Evolutionary conservation across 2,797 vertebrate genomes (phyloP), one percentile per base, ranked within the genome.

Genomic region (Synanceia verrucosa): DNA sequence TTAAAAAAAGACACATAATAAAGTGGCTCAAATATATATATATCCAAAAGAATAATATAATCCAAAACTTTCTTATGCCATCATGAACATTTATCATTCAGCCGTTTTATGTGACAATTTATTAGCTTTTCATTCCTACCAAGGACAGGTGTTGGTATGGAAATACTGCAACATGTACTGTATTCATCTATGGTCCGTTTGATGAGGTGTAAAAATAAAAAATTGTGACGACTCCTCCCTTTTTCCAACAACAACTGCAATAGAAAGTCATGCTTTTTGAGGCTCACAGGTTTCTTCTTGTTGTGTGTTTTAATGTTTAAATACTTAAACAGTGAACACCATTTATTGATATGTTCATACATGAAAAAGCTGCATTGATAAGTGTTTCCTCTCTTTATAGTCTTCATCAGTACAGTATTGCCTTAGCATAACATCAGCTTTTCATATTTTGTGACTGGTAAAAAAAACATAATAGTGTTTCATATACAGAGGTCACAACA

Each of bases 21-120:
- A 94, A 93, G 90, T 91, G 88, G 86, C 92, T 93, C 88, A 91
- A 89, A 88, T 67, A 87, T 80, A 76, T 84, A 81, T 84, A 69
- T 41, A 41, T n/a, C n/a, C 83, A 74, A 88, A 82, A 70, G 47
- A 6, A 73, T 64, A n/a, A 67, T 70, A 73, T 64, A n/a, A 67
- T 70, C 41, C 67, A 72, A 82, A 81, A 76, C 52, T 16, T 82
- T 66, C 16, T 55, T 56, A n/a, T 74, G 47, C 77, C 83, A 65
- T 53, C 0, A 0, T 65, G 24, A 80, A 78, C 60, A 51, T 66
- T 70, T 36, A 63, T 83, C 47, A 58, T 70, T 84, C 62, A 58
- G 62, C 59, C 73, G 48, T 85, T 88, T 59, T 5, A 37, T 73
- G 28, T 71, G 44, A 70, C 51, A 55, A 18, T 46, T 65, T 68